Evolutionary conservation across 2,888 invertebrate genomes (phyloP).

Genomic region (Catocala sponsa): DNA sequence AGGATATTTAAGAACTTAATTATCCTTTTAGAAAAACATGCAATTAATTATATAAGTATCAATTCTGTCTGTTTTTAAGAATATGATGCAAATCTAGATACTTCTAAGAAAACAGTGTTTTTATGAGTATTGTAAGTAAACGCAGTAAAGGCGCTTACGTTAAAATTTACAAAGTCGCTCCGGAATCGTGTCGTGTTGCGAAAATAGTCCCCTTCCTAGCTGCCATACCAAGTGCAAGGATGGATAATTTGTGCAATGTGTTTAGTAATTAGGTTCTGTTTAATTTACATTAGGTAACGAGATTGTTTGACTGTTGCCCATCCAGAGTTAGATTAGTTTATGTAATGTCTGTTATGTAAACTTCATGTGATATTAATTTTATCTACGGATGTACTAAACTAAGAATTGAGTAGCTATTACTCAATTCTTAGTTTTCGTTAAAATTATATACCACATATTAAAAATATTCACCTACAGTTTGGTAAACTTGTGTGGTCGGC

Average conservation of each 20-base stretch:
- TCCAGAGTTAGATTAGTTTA: constrained; percentile 39
- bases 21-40: too few relatives aligned
- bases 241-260: constrained; percentile 37
- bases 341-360: constrained; percentile 12
- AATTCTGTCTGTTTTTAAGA: too few relatives aligned
- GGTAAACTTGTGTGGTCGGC: too few relatives aligned
- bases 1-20: too few relatives aligned
- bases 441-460: too few relatives aligned
- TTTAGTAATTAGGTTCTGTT: constrained; percentile 45
- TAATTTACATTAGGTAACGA: constrained; percentile 38
- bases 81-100: too few relatives aligned
- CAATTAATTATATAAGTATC: too few relatives aligned
- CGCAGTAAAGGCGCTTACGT: too few relatives aligned
- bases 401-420: too few relatives aligned
- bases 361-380: constrained; percentile 1
- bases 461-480: too few relatives aligned
- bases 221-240: constrained; percentile 16
- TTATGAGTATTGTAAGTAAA: too few relatives aligned
- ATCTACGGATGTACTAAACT: not conserved
- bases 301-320: constrained; percentile 26
- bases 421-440: not conserved
- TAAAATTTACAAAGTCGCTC: not conserved
- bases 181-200: constrained; percentile 9
- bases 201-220: constrained; percentile 1
- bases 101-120: too few relatives aligned